Evolutionary conservation across 2,888 invertebrate species (phyloP).

Genomic region (Acleris holmiana): DNA sequence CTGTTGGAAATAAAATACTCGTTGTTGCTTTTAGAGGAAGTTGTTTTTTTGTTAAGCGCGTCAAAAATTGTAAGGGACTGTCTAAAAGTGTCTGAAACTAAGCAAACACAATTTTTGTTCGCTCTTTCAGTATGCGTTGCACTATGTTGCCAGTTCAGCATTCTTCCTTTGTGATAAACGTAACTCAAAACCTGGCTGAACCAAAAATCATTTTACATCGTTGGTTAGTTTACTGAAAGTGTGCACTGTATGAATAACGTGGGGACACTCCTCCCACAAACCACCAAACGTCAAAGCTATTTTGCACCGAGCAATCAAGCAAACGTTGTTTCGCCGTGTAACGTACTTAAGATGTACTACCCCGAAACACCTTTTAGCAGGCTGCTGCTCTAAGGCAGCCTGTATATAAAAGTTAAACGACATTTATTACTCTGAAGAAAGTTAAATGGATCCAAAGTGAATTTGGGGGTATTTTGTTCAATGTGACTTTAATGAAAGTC

Average conservation of each 20-base stretch:
- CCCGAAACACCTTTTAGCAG: conserved; percentile 17
- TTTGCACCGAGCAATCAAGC: conserved; percentile 1
- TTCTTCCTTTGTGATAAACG: background rate
- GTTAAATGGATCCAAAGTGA: conserved; percentile 45
- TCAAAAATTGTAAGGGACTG: background rate
- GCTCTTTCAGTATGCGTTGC: background rate
- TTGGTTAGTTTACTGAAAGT: background rate
- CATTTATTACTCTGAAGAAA: conserved; percentile 42
- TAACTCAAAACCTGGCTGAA: background rate
- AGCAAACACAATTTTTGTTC: background rate
- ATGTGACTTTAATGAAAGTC: conserved; percentile 34
- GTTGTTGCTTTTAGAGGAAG: background rate
- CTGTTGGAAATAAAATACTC: background rate
- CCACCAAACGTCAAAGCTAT: conserved; percentile 1
- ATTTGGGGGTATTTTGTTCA: conserved; percentile 40
- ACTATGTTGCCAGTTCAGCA: background rate
- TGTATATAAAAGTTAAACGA: conserved; percentile 44
- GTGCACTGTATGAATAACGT: background rate
- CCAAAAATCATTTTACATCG: conserved; percentile 4
- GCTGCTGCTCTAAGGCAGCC: conserved; percentile 39
- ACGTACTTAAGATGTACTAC: conserved; percentile 15
- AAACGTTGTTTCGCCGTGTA: conserved; percentile 17
- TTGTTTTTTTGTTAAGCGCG: background rate
- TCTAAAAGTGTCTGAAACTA: background rate
- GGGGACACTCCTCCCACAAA: background rate